Evolutionary conservation across 1,140 invertebrate genomes (phyloP).

Genomic region (Chironomus striatipennis): DNA sequence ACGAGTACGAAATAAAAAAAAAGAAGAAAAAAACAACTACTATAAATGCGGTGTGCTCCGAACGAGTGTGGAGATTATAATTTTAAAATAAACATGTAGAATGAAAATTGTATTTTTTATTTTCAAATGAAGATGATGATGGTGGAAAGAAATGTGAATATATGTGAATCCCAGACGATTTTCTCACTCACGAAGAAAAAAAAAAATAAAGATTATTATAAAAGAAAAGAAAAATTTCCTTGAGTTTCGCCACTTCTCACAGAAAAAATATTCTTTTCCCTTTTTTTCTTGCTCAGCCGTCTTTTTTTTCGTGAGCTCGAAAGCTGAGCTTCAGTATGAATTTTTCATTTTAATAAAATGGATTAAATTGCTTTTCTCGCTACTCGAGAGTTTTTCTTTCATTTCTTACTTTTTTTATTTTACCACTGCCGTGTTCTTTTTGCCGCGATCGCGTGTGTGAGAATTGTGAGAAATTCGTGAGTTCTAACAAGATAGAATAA

Average conservation of each 20-base stretch:
- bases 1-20: neutral
- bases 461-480: neutral
- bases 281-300: neutral
- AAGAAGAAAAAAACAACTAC: neutral
- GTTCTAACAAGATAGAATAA: no score
- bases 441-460: neutral
- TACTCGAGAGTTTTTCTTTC: neutral
- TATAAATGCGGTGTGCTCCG: neutral
- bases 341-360: constrained; percentile 23
- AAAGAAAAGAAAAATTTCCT: constrained; percentile 1
- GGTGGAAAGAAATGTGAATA: neutral
- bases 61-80: constrained; percentile 16
- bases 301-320: neutral
- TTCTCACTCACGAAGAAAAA: neutral
- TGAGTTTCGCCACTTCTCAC: neutral
- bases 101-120: neutral
- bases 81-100: constrained; percentile 18
- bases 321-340: constrained; percentile 19
- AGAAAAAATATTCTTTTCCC: neutral
- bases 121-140: neutral
- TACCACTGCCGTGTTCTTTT: no score
- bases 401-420: neutral
- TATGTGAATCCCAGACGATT: constrained; percentile 17
- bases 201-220: neutral
- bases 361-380: constrained; percentile 7